phyloP scores from a whole-genome alignment of 2,113 vertebrate genomes.

The Chaenogobius annularis region DNA sequence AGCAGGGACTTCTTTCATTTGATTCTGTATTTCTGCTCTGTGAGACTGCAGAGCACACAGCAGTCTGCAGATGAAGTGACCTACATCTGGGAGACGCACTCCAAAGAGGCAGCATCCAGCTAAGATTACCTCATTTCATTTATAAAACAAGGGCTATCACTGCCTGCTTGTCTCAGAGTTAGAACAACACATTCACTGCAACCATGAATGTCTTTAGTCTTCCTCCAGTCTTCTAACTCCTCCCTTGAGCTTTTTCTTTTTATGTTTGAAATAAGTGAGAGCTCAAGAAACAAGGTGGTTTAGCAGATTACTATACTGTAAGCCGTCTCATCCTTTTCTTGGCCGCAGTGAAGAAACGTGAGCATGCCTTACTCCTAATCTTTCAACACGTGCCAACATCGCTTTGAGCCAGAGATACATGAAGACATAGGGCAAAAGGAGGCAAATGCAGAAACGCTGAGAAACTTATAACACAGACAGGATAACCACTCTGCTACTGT shows the following conservation, averaged over 20 bases:
- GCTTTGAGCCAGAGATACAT: constrained; percentile 30
- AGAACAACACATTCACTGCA: neutral
- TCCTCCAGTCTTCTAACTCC: no score
- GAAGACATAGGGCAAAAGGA: constrained; percentile 37
- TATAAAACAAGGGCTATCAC: neutral
- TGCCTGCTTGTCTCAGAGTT: neutral
- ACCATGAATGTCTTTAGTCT: no score
- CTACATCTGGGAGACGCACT: neutral
- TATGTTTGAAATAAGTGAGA: neutral
- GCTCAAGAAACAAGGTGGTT: neutral
- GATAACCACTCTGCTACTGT: neutral
- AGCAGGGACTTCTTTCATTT: no score
- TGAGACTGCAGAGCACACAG: constrained; percentile 10
- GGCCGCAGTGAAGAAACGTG: constrained; percentile 48
- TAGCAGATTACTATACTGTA: neutral
- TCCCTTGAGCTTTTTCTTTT: neutral
- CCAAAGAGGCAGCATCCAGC: neutral
- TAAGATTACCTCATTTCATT: neutral
- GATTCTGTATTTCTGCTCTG: constrained; percentile 4
- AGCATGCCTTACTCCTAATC: constrained; percentile 68
- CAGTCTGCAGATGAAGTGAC: neutral
- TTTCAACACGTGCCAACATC: constrained; percentile 55
- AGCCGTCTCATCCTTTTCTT: constrained; percentile 13
- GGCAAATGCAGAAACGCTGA: neutral
- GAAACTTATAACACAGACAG: neutral